These are phyloP conservation scores for Thecophora atra DNA, from an alignment of 2,888 invertebrate genomes.

Conservation along the genomic window DNA sequence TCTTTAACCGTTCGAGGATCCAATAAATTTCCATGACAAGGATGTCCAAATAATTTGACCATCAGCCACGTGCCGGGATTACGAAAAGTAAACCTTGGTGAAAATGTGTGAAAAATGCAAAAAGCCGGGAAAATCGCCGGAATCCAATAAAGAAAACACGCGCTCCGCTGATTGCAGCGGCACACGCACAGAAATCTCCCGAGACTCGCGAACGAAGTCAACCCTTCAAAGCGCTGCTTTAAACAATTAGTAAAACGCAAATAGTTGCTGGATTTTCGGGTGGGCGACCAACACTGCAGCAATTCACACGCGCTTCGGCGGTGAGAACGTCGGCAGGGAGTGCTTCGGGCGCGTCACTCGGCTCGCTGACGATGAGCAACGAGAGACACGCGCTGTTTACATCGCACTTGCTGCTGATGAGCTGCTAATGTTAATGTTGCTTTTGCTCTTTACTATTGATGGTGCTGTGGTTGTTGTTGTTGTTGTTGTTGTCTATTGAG, in stretches of 20 bases:
- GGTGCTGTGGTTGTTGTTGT: conserved; percentile 14
- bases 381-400: conserved; percentile 28
- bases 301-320: conserved; percentile 24
- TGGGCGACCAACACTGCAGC: conserved; percentile 11
- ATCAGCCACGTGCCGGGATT: background rate
- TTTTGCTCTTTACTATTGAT: background rate
- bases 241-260: conserved; percentile 20
- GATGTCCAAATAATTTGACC: conserved; percentile 17
- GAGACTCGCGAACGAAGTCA: conserved; percentile 8
- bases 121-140: background rate
- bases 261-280: too few relatives aligned
- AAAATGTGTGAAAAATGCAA: conserved; percentile 10
- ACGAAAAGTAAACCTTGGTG: background rate
- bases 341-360: background rate
- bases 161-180: conserved; percentile 9
- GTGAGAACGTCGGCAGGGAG: background rate
- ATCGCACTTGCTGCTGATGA: conserved; percentile 35
- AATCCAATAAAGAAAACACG: conserved; percentile 23
- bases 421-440: conserved; percentile 30
- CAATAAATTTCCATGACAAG: conserved; percentile 20
- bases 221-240: conserved; percentile 16
- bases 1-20: background rate
- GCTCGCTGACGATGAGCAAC: background rate
- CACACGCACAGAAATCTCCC: background rate
- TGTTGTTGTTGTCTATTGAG: background rate